Evolutionary conservation across 2,797 vertebrate genomes (phyloP), one percentile per base, ranked within the genome.

Genomic region (Allobates femoralis): DNA sequence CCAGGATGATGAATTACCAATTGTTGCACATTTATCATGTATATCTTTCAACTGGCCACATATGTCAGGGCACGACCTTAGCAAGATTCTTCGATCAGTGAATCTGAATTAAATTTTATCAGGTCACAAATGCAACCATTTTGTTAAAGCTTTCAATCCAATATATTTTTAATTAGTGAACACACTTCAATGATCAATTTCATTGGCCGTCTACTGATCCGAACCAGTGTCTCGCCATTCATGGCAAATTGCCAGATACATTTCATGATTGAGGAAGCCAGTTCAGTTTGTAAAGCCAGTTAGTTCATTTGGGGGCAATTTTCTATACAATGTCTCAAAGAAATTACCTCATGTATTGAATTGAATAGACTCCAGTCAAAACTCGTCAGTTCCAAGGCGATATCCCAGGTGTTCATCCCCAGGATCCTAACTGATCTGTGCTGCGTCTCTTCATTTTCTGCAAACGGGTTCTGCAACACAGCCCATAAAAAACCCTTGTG

Each of bases 351-450:
- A 0, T 99, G 97, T 88, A 99, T 94, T 2, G 96, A 96, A 90
- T 95, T 96, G 92, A 99, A 99, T 85, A 99, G 94, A 90, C 90
- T 94, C 98, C 97, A 98, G 91, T 99, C 98, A 89, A 97, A 97
- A 91, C 96, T 96, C 74, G 96, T 97, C 90, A 99, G 94, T 77
- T 98, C 96, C 71, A 97, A 94, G 56, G 97, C 96, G 76, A 99
- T 94, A 86, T 99, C 97, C 98, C 98, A 99, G 1, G 98, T 98
- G 93, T 99, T 98, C 91, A 99, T 96, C 89, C 95, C 96, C 88
- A 99, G 93, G 94, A 99, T 95, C 89, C 95, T 95, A 56, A 95
- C 93, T 0, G 96, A 94, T 83, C 94, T 95, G 90, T 97, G 97
- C 78, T 96, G 97, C 14, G 96, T 92, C 90, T 97, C 96, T 1